A percentile compares a stretch with the other conserved stretches of the same genome.
phyloP scores from a whole-genome alignment of 2,888 invertebrate genomes.

The Perizoma affinitatum region DNA sequence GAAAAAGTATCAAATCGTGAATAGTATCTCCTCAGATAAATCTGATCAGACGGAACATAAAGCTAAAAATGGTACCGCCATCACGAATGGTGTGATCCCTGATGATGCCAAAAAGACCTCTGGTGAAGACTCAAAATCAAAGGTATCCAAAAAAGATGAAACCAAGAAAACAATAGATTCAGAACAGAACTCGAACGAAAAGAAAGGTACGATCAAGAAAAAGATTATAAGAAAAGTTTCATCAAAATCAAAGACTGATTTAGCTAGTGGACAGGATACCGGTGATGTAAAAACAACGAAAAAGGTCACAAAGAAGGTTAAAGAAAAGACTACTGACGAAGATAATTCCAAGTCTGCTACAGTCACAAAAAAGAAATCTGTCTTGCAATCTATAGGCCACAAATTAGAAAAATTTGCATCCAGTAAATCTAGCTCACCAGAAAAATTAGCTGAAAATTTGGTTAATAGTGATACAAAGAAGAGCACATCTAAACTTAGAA shows the following conservation, averaged over 20 bases:
- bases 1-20: conserved; percentile 69
- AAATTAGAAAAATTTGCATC: conserved; percentile 88
- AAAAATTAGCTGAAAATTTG: conserved; percentile 68
- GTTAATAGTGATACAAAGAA: conserved; percentile 53
- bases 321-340: conserved; percentile 67
- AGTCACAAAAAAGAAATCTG: conserved; percentile 85
- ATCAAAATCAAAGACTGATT: conserved; percentile 75
- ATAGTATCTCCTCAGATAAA: conserved; percentile 47
- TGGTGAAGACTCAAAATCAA: conserved; percentile 54
- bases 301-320: conserved; percentile 72
- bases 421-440: conserved; percentile 76
- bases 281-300: conserved; percentile 63
- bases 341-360: conserved; percentile 57
- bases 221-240: conserved; percentile 77
- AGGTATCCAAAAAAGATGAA: conserved; percentile 57
- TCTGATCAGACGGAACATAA: conserved; percentile 49
- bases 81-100: conserved; percentile 51
- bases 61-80: conserved; percentile 49
- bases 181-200: conserved; percentile 54
- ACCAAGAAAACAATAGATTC: conserved; percentile 53
- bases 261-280: conserved; percentile 55
- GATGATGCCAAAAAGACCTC: conserved; percentile 52
- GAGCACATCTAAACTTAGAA: conserved; percentile 75
- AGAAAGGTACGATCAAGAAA: conserved; percentile 75
- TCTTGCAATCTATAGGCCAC: conserved; percentile 91